A percentile compares a stretch with the other conserved stretches of the same genome.
Conservation (phyloP, 1,140 invertebrate genomes). For the Thaumetopoea pityocampa region DNA sequence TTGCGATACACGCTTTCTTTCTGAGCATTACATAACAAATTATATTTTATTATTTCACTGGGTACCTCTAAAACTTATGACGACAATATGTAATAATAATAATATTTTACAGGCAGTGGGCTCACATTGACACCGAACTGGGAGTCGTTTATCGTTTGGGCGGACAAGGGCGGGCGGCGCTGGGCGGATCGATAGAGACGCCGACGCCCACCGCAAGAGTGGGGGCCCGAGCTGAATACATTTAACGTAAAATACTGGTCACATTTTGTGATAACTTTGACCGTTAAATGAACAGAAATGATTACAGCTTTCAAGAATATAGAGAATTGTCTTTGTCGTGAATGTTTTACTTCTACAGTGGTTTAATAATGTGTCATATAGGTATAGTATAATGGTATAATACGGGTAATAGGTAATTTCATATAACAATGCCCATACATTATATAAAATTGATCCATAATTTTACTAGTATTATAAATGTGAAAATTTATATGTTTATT, state of each 20-base stretch:
- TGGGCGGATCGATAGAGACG: conserved; percentile 44
- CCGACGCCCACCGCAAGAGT: conserved; percentile 42
- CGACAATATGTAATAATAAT: conserved; percentile 49
- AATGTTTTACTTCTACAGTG: too few species aligned
- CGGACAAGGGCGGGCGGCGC: conserved; percentile 37
- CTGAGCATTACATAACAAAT: conserved; percentile 4
- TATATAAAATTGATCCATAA: too few species aligned
- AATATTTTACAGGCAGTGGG: conserved; percentile 49
- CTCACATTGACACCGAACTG: conserved; percentile 29
- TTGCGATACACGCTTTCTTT: too few species aligned
- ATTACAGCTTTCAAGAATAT: too few species aligned
- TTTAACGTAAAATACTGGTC: conserved; percentile 14
- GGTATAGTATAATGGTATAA: too few species aligned
- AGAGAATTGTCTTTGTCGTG: too few species aligned
- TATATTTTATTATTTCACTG: conserved; percentile 11
- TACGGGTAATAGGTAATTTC: too few species aligned
- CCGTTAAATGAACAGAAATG: conserved; percentile 1
- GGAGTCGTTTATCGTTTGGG: conserved; percentile 31
- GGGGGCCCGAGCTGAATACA: conserved; percentile 22
- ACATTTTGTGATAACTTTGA: conserved; percentile 1
- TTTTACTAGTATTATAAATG: too few species aligned
- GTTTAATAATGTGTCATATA: too few species aligned
- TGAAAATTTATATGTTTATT: too few species aligned
- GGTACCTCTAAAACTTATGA: conserved; percentile 30
- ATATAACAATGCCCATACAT: too few species aligned